These are phyloP conservation scores for Panopea generosa DNA, from an alignment of 2,888 invertebrate species.

Conservation along the genomic window DNA sequence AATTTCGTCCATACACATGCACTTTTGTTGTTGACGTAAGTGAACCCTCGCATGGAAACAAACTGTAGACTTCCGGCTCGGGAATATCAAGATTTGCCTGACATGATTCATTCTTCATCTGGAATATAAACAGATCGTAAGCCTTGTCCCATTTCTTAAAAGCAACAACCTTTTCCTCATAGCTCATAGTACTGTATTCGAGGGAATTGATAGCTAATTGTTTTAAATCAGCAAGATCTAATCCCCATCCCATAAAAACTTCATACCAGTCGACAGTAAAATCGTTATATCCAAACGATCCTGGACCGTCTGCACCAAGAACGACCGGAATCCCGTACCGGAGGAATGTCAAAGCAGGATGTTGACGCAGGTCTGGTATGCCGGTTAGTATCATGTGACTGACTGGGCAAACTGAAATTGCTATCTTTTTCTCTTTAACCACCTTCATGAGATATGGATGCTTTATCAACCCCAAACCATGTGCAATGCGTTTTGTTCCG, in stretches of 20 bases:
- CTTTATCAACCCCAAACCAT: too few species aligned
- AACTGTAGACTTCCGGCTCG: slow-evolving; percentile 10
- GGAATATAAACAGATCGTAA: slow-evolving; percentile 33
- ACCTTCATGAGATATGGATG: too few species aligned
- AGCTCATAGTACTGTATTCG: slow-evolving; percentile 41
- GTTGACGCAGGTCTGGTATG: slow-evolving; percentile 56
- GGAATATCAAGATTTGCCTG: neutral
- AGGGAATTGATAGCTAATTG: slow-evolving; percentile 49
- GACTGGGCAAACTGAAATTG: too few species aligned
- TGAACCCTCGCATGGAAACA: slow-evolving; percentile 41
- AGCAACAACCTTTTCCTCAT: slow-evolving; percentile 28
- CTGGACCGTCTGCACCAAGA: slow-evolving; percentile 54
- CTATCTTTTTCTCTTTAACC: too few species aligned
- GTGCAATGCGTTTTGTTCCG: too few species aligned
- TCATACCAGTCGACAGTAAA: slow-evolving; percentile 63
- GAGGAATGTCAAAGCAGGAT: slow-evolving; percentile 59
- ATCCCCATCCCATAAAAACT: too few species aligned
- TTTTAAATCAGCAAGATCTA: slow-evolving; percentile 49
- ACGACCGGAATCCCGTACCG: too few species aligned
- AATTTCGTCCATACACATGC: slow-evolving; percentile 50
- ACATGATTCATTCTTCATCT: slow-evolving; percentile 44
- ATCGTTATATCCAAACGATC: slow-evolving; percentile 53
- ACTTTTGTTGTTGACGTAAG: slow-evolving; percentile 28
- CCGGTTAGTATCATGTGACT: too few species aligned
- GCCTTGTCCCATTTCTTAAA: slow-evolving; percentile 35